phyloP scores from a whole-genome alignment of 2,888 invertebrate species.

The Hyppa rectilinea region DNA sequence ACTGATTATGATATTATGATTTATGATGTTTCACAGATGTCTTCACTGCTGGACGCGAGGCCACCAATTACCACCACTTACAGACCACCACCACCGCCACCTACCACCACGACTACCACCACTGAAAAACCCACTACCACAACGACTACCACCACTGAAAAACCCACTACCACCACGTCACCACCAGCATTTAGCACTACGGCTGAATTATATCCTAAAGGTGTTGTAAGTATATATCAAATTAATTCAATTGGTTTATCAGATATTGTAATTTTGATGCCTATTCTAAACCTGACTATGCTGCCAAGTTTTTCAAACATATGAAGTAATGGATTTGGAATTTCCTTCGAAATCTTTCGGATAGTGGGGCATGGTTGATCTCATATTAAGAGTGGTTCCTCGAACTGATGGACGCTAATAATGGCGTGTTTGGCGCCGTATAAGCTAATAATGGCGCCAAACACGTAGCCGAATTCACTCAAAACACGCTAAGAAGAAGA shows the following conservation, averaged over 20 bases:
- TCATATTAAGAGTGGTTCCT: too few species aligned
- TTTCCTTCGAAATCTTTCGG: background rate
- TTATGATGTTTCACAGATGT: too few species aligned
- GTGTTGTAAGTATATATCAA: slow-evolving; percentile 27
- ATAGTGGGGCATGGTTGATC: background rate
- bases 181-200: too few species aligned
- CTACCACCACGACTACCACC: slow-evolving; percentile 7
- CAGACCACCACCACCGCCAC: background rate
- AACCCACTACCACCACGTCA: slow-evolving; percentile 18
- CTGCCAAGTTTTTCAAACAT: too few species aligned
- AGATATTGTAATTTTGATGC: background rate
- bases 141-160: slow-evolving; percentile 9
- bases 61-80: slow-evolving; percentile 6
- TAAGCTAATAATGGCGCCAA: too few species aligned
- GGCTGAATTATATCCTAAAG: too few species aligned
- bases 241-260: background rate
- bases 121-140: background rate
- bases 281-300: background rate
- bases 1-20: too few species aligned
- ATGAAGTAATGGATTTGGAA: background rate
- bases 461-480: too few species aligned
- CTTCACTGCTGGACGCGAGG: slow-evolving; percentile 37
- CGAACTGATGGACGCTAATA: too few species aligned
- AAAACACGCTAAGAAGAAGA: too few species aligned
- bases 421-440: too few species aligned